Evolutionary conservation across 2,797 vertebrate species (phyloP).

Genomic region (Scarus forsteni): DNA sequence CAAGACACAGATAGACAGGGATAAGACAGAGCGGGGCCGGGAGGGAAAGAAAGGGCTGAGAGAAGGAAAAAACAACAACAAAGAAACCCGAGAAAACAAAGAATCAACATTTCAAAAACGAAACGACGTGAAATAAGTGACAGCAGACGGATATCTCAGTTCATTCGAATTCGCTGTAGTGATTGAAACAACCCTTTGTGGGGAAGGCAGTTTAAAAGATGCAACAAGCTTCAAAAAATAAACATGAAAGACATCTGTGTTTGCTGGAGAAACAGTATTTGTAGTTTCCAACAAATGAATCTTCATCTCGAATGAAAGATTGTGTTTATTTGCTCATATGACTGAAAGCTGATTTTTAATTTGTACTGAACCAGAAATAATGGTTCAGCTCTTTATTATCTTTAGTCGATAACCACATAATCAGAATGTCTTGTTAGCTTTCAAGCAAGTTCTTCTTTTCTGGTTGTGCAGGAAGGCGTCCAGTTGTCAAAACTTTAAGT

Average conservation of each 20-base stretch:
- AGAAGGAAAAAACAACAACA: background rate
- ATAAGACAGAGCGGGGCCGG: slow-evolving; percentile 7
- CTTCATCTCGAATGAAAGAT: too few relatives aligned
- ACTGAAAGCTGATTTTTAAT: too few relatives aligned
- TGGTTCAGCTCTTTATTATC: too few relatives aligned
- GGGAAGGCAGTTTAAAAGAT: slow-evolving; percentile 3
- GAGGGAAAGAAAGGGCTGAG: slow-evolving; percentile 9
- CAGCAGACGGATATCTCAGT: background rate
- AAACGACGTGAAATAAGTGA: background rate
- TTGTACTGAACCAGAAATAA: too few relatives aligned
- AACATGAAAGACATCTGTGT: background rate
- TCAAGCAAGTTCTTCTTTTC: too few relatives aligned
- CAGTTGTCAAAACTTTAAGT: too few relatives aligned
- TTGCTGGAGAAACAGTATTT: too few relatives aligned
- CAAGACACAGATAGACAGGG: slow-evolving; percentile 8
- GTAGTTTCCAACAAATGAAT: too few relatives aligned
- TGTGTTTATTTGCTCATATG: too few relatives aligned
- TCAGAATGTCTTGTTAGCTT: too few relatives aligned
- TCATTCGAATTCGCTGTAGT: slow-evolving; percentile 2
- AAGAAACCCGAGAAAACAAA: background rate
- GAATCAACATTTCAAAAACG: background rate
- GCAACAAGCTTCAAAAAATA: slow-evolving; percentile 16
- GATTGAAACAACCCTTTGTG: background rate
- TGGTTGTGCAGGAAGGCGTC: too few relatives aligned
- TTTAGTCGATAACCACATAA: too few relatives aligned